These are phyloP conservation scores for Zonitis immaculata DNA, from an alignment of 2,888 invertebrate species.

Conservation along the genomic window DNA sequence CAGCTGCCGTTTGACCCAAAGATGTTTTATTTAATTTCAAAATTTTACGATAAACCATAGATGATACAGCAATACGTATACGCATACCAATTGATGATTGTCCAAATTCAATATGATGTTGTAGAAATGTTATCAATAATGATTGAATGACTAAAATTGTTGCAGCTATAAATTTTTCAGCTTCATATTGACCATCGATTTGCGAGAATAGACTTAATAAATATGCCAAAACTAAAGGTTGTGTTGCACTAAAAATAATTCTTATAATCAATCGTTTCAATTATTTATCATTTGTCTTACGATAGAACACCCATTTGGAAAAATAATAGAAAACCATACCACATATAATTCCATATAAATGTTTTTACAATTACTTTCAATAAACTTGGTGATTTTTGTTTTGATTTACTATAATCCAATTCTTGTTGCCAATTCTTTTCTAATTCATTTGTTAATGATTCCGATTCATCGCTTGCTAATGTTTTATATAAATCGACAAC, in stretches of 20 bases:
- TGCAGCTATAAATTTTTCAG: slow-evolving; percentile 58
- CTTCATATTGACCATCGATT: slow-evolving; percentile 48
- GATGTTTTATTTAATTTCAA: slow-evolving; percentile 61
- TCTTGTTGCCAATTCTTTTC: slow-evolving; percentile 60
- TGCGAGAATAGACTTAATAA: slow-evolving; percentile 56
- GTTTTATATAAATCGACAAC: slow-evolving; percentile 62
- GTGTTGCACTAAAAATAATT: slow-evolving; percentile 51
- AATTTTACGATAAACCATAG: slow-evolving; percentile 66
- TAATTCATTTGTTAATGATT: slow-evolving; percentile 58
- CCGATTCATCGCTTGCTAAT: slow-evolving; percentile 57
- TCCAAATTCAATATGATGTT: slow-evolving; percentile 58
- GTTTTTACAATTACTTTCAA: slow-evolving; percentile 54
- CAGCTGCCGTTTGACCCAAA: slow-evolving; percentile 72
- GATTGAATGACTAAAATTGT: slow-evolving; percentile 52
- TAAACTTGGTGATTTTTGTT: slow-evolving; percentile 55
- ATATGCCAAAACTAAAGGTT: slow-evolving; percentile 54
- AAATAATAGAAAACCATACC: slow-evolving; percentile 55
- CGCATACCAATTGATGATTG: slow-evolving; percentile 70
- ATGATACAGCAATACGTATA: slow-evolving; percentile 70
- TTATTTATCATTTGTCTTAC: slow-evolving; percentile 40
- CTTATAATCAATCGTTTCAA: background rate
- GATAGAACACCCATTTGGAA: slow-evolving; percentile 54
- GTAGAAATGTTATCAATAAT: slow-evolving; percentile 52
- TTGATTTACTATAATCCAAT: slow-evolving; percentile 52
- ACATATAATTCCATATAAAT: slow-evolving; percentile 56